Percentiles rank a stretch among this genome's conserved stretches.
Evolutionary conservation across 2,888 invertebrate genomes (phyloP).

Genomic region (Cerceris rybyensis): DNA sequence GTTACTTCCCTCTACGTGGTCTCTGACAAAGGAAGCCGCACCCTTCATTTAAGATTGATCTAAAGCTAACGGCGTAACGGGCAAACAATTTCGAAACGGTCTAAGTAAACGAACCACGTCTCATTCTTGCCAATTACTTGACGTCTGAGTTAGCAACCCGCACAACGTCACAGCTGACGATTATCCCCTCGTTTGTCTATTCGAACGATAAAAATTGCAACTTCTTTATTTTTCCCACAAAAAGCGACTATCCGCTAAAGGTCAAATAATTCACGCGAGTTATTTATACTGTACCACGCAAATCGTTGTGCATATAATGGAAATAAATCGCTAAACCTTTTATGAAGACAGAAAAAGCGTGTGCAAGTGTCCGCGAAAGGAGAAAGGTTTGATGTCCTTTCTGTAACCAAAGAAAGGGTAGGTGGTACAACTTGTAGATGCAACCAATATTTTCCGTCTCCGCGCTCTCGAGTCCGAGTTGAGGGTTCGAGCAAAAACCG

Average conservation of each 20-base stretch:
- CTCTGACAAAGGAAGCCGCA: slow-evolving; percentile 2
- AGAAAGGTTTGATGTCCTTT: slow-evolving; percentile 5
- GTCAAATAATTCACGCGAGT: background rate
- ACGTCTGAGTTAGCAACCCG: background rate
- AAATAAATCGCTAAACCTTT: too few species aligned
- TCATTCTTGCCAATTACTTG: background rate
- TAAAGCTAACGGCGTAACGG: slow-evolving; percentile 4
- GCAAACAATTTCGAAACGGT: slow-evolving; percentile 19
- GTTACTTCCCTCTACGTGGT: background rate
- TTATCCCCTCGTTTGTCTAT: background rate
- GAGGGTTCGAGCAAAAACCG: background rate
- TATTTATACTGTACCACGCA: background rate
- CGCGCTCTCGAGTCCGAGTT: slow-evolving; percentile 9
- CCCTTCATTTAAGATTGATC: slow-evolving; percentile 30
- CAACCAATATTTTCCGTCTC: slow-evolving; percentile 19
- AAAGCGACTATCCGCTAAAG: background rate
- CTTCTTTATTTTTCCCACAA: background rate
- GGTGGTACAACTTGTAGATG: slow-evolving; percentile 1
- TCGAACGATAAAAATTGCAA: background rate
- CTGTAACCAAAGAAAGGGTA: background rate
- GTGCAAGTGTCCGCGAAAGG: background rate
- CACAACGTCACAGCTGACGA: background rate
- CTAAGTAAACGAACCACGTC: background rate
- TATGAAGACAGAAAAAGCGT: too few species aligned
- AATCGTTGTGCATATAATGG: background rate